These are phyloP conservation scores for Tinea pellionella DNA, from an alignment of 2,888 invertebrate species.

Conservation along the genomic window DNA sequence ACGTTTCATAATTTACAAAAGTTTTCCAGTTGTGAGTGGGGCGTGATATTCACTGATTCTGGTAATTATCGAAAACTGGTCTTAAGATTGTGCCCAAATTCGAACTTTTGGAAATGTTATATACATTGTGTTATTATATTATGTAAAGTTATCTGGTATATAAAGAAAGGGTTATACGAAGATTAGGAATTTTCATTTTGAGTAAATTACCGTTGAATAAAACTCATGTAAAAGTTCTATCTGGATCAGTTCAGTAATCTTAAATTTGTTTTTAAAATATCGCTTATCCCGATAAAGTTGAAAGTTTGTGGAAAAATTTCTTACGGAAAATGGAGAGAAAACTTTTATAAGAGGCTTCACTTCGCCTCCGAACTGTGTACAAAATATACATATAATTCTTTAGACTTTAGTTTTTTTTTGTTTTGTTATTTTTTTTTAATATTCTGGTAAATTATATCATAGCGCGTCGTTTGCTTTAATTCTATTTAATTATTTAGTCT, in stretches of 20 bases:
- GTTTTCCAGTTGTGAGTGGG: neutral
- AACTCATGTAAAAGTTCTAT: neutral
- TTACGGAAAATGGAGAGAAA: neutral
- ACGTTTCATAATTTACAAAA: no score
- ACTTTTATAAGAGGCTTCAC: neutral
- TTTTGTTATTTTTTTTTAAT: no score
- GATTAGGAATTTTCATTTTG: neutral
- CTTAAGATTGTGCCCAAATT: neutral
- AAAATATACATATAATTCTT: neutral
- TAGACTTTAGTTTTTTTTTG: neutral
- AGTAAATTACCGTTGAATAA: neutral
- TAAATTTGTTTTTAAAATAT: conserved; percentile 50
- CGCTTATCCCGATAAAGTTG: conserved; percentile 40
- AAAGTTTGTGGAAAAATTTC: conserved; percentile 11
- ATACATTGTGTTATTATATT: no score
- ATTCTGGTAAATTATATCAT: no score
- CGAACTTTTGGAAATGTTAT: no score
- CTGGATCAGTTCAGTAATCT: neutral
- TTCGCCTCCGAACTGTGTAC: neutral
- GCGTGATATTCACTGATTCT: neutral
- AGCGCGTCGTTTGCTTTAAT: no score
- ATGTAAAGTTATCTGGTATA: no score
- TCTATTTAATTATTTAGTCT: no score
- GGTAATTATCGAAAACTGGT: neutral
- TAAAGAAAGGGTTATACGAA: neutral